phyloP scores from a whole-genome alignment of 2,113 vertebrate species.

The Parus major region DNA sequence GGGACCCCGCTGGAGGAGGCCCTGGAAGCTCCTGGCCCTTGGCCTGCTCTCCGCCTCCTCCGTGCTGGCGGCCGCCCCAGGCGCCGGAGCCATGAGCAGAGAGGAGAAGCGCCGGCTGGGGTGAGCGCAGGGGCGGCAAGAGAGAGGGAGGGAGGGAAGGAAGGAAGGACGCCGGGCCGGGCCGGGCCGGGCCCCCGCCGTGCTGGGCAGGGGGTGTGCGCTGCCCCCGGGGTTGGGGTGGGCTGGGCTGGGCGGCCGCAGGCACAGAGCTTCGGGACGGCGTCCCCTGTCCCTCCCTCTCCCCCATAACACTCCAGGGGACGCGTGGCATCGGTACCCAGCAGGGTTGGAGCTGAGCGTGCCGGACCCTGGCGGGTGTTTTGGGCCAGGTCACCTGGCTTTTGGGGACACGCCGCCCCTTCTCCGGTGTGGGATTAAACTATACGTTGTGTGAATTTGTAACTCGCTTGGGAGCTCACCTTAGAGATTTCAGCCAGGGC shows the following conservation, averaged over 20 bases:
- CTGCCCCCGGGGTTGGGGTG: accelerated
- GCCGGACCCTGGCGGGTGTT: not conserved
- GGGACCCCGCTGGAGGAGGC: conserved; percentile 56
- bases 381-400: accelerated
- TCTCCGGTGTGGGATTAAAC: accelerated
- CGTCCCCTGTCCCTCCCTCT: too few species aligned
- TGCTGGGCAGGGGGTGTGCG: not conserved
- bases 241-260: not conserved
- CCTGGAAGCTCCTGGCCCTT: conserved; percentile 71
- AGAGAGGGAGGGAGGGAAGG: not conserved
- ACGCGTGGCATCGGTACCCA: too few species aligned
- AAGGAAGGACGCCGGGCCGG: too few species aligned
- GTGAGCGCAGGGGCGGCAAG: conserved; percentile 42
- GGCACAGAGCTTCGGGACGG: not conserved
- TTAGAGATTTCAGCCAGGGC: not conserved
- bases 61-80: conserved; percentile 59
- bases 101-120: conserved; percentile 77
- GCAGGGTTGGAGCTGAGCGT: accelerated
- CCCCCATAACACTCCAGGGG: accelerated
- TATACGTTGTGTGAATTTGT: accelerated
- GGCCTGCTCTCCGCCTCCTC: conserved; percentile 74
- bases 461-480: not conserved
- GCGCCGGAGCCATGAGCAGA: conserved; percentile 70
- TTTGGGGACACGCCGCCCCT: not conserved
- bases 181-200: not conserved